Evolutionary conservation across 53 echinoderm and acorn worm species (phyloP).

Genomic region (Echinometra lucunter): DNA sequence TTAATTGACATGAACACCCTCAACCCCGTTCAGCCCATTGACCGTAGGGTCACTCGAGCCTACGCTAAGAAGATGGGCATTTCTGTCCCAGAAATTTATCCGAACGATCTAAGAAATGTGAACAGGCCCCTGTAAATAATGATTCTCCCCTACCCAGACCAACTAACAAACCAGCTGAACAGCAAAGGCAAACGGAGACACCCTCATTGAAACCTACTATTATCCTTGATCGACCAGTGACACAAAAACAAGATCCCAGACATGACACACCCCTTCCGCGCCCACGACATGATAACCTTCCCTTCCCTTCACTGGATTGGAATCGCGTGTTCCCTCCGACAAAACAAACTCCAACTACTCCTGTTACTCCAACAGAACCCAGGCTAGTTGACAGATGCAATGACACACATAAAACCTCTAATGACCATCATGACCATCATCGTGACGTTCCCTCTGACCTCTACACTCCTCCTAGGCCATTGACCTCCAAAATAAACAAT

Average conservation of each 20-base stretch:
- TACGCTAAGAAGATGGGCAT: constrained; percentile 50
- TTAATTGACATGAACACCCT: not conserved
- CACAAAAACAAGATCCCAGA: not conserved
- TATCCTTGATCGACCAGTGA: not conserved
- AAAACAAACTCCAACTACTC: not conserved
- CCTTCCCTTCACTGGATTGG: not conserved
- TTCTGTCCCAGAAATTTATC: not conserved
- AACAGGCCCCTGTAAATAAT: not conserved
- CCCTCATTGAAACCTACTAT: not conserved
- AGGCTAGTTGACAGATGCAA: constrained; percentile 63
- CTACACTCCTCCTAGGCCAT: constrained; percentile 56
- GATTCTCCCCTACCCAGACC: not conserved
- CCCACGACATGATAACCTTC: not conserved
- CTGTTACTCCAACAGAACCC: constrained; percentile 12
- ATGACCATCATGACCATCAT: not conserved
- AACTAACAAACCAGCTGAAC: not conserved
- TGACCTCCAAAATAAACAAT: constrained; percentile 57
- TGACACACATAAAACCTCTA: not conserved
- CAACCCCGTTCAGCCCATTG: not conserved
- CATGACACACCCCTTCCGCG: not conserved
- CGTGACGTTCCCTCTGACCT: constrained; percentile 62
- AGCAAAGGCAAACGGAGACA: not conserved
- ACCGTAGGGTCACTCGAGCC: not conserved
- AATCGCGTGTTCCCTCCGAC: not conserved
- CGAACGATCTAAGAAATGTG: not conserved